phyloP scores from a whole-genome alignment of 2,888 invertebrate genomes.

The Spilarctia lutea region DNA sequence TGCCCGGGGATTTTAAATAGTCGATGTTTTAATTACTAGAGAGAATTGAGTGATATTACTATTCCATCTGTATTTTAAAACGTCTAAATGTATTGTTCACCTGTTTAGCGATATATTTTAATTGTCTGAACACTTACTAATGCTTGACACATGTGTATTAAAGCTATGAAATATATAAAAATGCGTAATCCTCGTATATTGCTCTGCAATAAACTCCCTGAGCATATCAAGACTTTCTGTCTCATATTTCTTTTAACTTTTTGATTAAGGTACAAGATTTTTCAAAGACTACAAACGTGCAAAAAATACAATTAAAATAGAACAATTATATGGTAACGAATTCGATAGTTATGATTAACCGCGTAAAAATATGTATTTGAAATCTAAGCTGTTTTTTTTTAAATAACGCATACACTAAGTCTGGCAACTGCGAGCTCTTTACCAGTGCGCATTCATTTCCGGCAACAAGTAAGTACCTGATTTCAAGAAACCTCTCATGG shows the following conservation, averaged over 20 bases:
- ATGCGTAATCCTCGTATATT: neutral
- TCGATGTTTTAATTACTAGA: neutral
- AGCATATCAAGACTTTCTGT: no score
- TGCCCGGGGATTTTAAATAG: no score
- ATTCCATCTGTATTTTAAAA: no score
- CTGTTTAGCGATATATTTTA: neutral
- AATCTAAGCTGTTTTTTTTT: conserved; percentile 15
- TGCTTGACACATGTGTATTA: neutral
- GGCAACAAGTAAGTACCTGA: no score
- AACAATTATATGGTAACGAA: neutral
- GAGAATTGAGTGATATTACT: neutral
- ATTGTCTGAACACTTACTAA: neutral
- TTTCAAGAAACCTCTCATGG: no score
- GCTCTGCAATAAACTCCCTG: neutral
- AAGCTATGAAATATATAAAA: neutral
- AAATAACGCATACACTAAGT: no score
- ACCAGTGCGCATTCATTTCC: no score
- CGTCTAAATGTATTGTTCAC: neutral
- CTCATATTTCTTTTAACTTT: no score
- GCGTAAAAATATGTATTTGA: conserved; percentile 18
- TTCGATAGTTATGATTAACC: neutral
- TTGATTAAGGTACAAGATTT: no score
- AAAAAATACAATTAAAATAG: no score
- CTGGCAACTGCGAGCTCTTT: no score
- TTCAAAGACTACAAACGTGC: no score